Evolutionary conservation across 1,140 invertebrate species (phyloP).

Genomic region (Musca vetustissima): DNA sequence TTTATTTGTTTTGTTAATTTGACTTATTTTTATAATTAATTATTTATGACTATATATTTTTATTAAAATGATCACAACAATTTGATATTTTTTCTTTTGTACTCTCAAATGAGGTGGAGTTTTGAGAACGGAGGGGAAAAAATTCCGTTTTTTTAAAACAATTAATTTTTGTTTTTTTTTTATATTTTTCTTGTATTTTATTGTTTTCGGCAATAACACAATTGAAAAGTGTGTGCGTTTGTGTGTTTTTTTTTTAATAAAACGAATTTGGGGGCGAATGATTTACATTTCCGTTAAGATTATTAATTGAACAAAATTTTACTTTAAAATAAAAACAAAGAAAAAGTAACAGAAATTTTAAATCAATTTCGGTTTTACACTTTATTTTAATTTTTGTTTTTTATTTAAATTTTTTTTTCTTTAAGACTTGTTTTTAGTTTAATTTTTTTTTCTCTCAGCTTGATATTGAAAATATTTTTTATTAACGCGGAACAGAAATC

Average conservation of each 20-base stretch:
- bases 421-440: constrained; percentile 1
- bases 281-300: constrained; percentile 50
- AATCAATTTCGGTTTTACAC: background rate
- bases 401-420: background rate
- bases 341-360: constrained; percentile 14
- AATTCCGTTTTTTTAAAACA: no score
- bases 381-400: background rate
- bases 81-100: no score
- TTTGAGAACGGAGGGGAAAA: no score
- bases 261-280: constrained; percentile 44
- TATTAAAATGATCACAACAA: no score
- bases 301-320: background rate
- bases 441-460: constrained; percentile 25
- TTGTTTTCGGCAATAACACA: constrained; percentile 35
- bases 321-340: constrained; percentile 12
- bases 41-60: no score
- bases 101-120: no score
- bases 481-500: constrained; percentile 20
- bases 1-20: no score
- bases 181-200: constrained; percentile 18
- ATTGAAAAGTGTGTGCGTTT: no score
- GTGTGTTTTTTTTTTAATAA: constrained; percentile 30
- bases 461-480: no score
- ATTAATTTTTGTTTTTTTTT: constrained; percentile 2
- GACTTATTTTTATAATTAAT: no score